Conservation (phyloP, 2,797 vertebrate species). For the Avahi laniger region DNA sequence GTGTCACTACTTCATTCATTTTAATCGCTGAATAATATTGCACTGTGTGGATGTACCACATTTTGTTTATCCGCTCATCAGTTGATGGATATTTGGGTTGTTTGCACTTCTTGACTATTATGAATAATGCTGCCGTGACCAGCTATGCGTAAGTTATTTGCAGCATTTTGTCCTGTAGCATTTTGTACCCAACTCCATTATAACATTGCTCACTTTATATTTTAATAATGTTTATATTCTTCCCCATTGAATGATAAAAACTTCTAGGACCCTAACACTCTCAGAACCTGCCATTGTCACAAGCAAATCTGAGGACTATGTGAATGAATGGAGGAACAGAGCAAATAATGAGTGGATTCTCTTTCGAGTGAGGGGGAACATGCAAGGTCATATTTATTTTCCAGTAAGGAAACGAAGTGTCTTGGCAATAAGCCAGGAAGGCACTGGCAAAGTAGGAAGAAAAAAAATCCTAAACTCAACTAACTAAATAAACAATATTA, state of each 20-base stretch:
- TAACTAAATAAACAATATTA: neutral
- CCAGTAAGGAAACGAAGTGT: neutral
- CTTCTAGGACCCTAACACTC: neutral
- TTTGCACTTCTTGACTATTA: neutral
- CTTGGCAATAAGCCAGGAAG: neutral
- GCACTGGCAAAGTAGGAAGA: neutral
- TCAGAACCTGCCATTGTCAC: neutral
- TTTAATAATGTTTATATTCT: neutral
- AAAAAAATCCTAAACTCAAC: neutral
- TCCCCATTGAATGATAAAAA: neutral
- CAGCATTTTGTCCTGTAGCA: neutral
- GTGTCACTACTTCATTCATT: neutral
- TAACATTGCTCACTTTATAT: neutral
- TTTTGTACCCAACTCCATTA: neutral
- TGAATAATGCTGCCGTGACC: neutral
- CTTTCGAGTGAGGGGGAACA: neutral
- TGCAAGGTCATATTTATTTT: neutral
- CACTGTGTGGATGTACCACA: neutral
- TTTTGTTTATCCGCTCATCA: neutral
- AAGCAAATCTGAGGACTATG: neutral
- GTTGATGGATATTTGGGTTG: neutral
- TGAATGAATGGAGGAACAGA: neutral
- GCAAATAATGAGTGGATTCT: neutral
- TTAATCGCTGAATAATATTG: neutral
- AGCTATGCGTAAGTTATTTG: neutral